Conservation (phyloP, 1,140 invertebrate genomes). For the Bombus balteatus region DNA sequence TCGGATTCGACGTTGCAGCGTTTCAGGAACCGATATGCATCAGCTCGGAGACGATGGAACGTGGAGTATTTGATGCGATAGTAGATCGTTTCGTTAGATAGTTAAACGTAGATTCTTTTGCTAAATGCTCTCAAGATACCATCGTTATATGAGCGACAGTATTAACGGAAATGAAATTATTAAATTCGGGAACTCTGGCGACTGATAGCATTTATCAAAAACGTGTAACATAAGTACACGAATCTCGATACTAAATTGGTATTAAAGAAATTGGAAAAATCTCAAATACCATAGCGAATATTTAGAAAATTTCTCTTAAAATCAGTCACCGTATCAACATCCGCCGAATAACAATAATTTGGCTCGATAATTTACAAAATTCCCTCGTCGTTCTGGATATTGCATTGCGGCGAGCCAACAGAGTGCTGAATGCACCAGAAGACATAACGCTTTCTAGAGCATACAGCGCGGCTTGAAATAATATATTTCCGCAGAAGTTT, state of each 20-base stretch:
- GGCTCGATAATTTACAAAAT: background rate
- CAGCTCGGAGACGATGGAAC: background rate
- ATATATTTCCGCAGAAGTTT: conserved; percentile 6
- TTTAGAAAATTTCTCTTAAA: too few species aligned
- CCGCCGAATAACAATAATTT: background rate
- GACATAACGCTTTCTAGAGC: background rate
- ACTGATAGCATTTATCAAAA: too few species aligned
- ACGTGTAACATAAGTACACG: too few species aligned
- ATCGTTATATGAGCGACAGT: background rate
- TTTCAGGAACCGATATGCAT: background rate
- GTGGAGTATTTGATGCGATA: background rate
- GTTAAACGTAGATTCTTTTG: background rate
- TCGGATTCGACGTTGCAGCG: background rate
- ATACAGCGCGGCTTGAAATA: background rate
- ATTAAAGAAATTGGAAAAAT: too few species aligned
- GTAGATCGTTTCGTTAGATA: background rate
- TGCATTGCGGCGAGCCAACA: background rate
- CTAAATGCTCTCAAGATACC: background rate
- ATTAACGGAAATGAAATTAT: background rate
- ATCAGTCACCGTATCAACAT: too few species aligned
- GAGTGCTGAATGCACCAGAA: background rate
- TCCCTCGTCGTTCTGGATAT: background rate
- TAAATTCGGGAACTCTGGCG: too few species aligned
- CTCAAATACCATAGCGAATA: too few species aligned
- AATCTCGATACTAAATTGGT: too few species aligned